Percentiles rank a stretch among this genome's conserved stretches.
Evolutionary conservation across 2,113 vertebrate genomes (phyloP).

Genomic region (Ochotona princeps): DNA sequence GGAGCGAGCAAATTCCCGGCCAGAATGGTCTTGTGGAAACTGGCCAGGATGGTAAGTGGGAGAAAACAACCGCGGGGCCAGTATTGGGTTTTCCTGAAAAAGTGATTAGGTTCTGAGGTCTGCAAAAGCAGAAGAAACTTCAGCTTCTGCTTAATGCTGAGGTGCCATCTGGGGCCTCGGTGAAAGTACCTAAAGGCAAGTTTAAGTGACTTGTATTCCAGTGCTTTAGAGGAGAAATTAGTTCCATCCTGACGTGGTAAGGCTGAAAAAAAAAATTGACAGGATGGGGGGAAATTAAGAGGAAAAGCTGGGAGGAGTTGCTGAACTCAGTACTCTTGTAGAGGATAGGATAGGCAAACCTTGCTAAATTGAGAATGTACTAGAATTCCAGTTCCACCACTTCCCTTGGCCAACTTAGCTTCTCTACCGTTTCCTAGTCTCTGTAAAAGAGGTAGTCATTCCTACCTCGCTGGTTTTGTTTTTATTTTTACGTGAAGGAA

Average conservation of each 20-base stretch:
- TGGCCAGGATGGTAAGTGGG: neutral
- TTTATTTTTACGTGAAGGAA: neutral
- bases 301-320: neutral
- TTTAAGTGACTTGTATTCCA: slow-evolving; percentile 15
- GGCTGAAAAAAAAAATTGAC: slow-evolving; percentile 43
- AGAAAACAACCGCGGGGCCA: neutral
- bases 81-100: neutral
- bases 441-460: neutral
- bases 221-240: slow-evolving; percentile 19
- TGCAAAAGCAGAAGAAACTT: slow-evolving; percentile 38
- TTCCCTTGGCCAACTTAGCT: neutral
- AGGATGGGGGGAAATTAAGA: slow-evolving; percentile 43
- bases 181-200: neutral
- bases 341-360: neutral
- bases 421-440: neutral
- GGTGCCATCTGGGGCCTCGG: neutral
- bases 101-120: neutral
- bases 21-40: slow-evolving; percentile 23
- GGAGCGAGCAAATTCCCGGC: neutral
- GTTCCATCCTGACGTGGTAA: neutral
- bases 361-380: slow-evolving; percentile 37
- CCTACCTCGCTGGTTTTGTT: neutral
- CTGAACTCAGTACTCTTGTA: neutral
- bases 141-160: neutral
- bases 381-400: neutral